Evolutionary conservation across 2,888 invertebrate species (phyloP), one percentile per base, ranked within the genome.

Genomic region (Perithous albicinctus): DNA sequence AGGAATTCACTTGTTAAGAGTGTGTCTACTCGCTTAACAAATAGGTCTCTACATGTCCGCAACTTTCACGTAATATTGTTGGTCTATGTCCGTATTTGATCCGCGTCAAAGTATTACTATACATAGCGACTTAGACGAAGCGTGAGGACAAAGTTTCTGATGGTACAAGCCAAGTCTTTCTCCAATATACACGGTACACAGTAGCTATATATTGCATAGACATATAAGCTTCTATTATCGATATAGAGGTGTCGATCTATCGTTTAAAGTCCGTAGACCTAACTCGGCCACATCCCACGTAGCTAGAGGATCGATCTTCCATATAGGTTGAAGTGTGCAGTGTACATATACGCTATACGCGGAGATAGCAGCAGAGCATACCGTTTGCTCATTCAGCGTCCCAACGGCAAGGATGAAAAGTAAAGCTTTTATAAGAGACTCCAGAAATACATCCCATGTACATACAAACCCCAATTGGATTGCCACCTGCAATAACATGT

Each of bases 281-380:
- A 54, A 46, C 64, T 64, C 64, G 46, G 54, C 29, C 69, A 63
- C 54, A 70, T 35, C 20, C 18, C 35, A 20, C 43, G 63, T 77
- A 77, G 63, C 23, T 23, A 32, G n/a, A 75, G 23, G 54, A 63
- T 77, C 63, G 63, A 61, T 32, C 51, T 70, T 41, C 46, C 32
- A 46, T 56, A 35, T 26, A 15, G 15, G 26, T 67, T 51, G 23
- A 35, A 10, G 51, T 26, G 43, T 26, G 29, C 54, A 29, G 6
- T 5, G 2, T 32, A n/a, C 32, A 29, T 32, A 23, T 32, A 35
- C n/a, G n/a, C n/a, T n/a, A n/a, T n/a, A n/a, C n/a, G n/a, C n/a
- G n/a, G n/a, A n/a, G n/a, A n/a, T 18, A 43, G 29, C 20, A 20
- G 10, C 23, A 20, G 23, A 23, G 23, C 23, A 51, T 15, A 29